Percentiles rank a stretch among this genome's conserved stretches.
phyloP scores from a whole-genome alignment of 1,140 invertebrate species.

The Frieseomelitta varia region DNA sequence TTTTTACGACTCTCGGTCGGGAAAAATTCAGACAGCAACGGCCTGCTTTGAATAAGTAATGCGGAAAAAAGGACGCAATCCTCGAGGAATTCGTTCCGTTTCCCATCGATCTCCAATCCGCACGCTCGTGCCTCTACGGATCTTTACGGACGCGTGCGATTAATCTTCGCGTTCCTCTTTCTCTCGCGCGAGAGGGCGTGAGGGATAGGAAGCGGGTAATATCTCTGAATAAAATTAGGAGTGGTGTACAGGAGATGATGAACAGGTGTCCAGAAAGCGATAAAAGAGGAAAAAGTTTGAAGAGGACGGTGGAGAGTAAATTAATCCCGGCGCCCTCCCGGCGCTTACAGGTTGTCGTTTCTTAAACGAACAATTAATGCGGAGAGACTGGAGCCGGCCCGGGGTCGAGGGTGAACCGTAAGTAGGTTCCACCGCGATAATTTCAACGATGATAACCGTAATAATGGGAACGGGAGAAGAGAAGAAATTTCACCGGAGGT shows the following conservation, averaged over 20 bases:
- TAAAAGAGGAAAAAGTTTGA: not conserved
- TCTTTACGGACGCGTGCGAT: not conserved
- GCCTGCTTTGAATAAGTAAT: slow-evolving; percentile 33
- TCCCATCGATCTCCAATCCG: not conserved
- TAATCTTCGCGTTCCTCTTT: not conserved
- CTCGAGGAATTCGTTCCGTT: not conserved
- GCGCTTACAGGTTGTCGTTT: not conserved
- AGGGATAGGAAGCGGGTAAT: too few relatives aligned
- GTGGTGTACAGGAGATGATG: not conserved
- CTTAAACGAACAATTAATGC: slow-evolving; percentile 14
- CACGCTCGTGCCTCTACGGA: not conserved
- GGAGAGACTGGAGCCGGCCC: not conserved
- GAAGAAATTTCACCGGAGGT: not conserved
- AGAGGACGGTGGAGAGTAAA: not conserved
- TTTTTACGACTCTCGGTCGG: not conserved
- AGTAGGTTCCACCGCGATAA: slow-evolving; percentile 9
- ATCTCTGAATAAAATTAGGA: not conserved
- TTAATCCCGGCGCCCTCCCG: too few relatives aligned
- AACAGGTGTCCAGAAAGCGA: not conserved
- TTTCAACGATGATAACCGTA: slow-evolving; percentile 13
- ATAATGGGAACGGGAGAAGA: not conserved
- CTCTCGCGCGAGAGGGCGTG: not conserved
- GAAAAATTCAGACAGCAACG: slow-evolving; percentile 10
- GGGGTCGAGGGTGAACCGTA: not conserved
- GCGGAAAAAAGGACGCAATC: not conserved